Conservation (phyloP, 2,888 invertebrate species). For the Agrotis puta region DNA sequence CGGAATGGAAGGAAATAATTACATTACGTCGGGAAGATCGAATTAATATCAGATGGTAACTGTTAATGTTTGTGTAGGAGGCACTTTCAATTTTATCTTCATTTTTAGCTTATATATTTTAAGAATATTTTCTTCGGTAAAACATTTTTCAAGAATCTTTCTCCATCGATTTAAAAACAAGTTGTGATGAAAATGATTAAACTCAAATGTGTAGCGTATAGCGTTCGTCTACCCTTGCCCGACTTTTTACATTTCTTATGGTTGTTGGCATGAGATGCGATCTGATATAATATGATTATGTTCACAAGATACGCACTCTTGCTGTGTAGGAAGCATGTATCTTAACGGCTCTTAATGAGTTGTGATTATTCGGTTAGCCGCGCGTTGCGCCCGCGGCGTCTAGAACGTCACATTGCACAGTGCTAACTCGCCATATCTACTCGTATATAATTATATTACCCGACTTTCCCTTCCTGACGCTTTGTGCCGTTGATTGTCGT, state of each 20-base stretch:
- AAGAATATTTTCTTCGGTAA: neutral
- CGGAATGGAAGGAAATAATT: conserved; percentile 61
- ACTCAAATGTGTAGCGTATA: too few relatives aligned
- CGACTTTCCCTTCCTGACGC: conserved; percentile 84
- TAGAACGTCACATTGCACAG: conserved; percentile 69
- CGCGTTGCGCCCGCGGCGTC: conserved; percentile 68
- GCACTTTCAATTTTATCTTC: conserved; percentile 36
- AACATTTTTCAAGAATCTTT: neutral
- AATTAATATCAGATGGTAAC: conserved; percentile 63
- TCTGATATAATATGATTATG: conserved; percentile 50
- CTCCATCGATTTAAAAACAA: neutral
- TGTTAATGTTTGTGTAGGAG: conserved; percentile 44
- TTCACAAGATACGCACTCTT: conserved; percentile 42
- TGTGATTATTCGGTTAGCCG: conserved; percentile 63
- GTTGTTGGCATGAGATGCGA: conserved; percentile 22
- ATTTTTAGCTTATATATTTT: conserved; percentile 11
- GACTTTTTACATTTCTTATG: conserved; percentile 8
- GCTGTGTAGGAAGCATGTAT: conserved; percentile 51
- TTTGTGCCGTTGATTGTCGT: conserved; percentile 87
- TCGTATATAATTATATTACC: conserved; percentile 86
- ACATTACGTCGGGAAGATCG: conserved; percentile 60
- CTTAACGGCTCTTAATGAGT: conserved; percentile 60
- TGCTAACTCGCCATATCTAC: conserved; percentile 82
- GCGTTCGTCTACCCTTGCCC: conserved; percentile 5
- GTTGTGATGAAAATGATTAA: neutral